Base-by-base conservation (phyloP, 2,113 vertebrate species). In the Larimichthys crocea region DNA sequence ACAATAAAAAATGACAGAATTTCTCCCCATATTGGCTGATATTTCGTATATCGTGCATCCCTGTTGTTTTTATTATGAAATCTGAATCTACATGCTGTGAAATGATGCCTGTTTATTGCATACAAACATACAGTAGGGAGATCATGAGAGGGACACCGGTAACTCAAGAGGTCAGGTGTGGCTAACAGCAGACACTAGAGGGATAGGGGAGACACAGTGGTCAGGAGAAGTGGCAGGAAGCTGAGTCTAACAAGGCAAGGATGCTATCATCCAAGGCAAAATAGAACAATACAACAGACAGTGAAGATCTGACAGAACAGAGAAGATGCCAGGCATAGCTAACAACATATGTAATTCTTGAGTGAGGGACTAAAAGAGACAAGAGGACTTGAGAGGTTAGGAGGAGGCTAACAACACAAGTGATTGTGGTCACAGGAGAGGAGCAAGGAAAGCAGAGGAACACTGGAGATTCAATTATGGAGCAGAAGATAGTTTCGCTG, bases 381-480 rank as follows among this genome's bases (percentile, higher is more conserved):
- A 67, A 69, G 61, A 44, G 42, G 42, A 80, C 76, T 79, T 0
- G 19, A 76, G 66, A 74, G 84, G 71, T 86, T 50, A 70, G 56
- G 31, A 76, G n/a, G 29, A 87, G 77, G 76, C 53, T 79, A 86
- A 83, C 65, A 67, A 50, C 80, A 69, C 66, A 84, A 66, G 74
- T 55, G 67, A 86, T 85, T 89, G 87, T 84, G 72, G 79, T 88
- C 74, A 73, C 53, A 65, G 29, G 49, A 78, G 42, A 57, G 49
- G 48, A 76, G 44, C 24, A 24, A 42, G 19, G 46, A 48, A 63
- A 71, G 57, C 24, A 67, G 60, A 68, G 57, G 69, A 82, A 74
- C 76, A 76, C 35, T 2, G 31, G 65, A 73, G 52, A 80, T 83
- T 86, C 62, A 83, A 85, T 88, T 82, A 81, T 48, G 61, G 49